Percentiles rank a stretch among this genome's conserved stretches.
phyloP scores from a whole-genome alignment of 2,888 invertebrate species.

The Conistra vaccinii region DNA sequence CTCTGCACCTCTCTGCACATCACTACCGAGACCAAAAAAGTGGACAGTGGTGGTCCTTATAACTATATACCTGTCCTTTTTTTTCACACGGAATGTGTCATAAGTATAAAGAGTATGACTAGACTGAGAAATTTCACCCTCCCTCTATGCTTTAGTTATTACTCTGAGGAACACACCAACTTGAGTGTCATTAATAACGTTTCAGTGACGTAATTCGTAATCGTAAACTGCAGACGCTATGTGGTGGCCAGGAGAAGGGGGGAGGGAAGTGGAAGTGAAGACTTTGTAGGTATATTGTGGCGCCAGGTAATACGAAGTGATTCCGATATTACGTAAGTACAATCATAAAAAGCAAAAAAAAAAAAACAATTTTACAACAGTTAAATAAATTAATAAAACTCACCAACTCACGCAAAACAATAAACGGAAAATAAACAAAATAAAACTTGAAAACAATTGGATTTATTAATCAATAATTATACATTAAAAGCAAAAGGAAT shows the following conservation, averaged over 20 bases:
- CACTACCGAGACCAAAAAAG: too few species aligned
- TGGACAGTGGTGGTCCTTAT: too few species aligned
- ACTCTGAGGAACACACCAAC: too few species aligned
- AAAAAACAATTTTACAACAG: not conserved
- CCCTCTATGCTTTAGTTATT: too few species aligned
- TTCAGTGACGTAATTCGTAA: not conserved
- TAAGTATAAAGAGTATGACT: too few species aligned
- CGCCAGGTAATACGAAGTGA: not conserved
- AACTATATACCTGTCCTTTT: too few species aligned
- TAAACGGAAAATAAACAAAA: slow-evolving; percentile 68
- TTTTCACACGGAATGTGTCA: too few species aligned
- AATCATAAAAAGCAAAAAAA: not conserved
- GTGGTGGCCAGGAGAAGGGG: not conserved
- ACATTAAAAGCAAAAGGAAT: slow-evolving; percentile 74
- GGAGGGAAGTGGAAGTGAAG: not conserved
- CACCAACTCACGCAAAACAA: not conserved
- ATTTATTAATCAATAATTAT: slow-evolving; percentile 79
- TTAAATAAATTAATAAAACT: not conserved
- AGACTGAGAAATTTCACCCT: too few species aligned
- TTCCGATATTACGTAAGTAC: not conserved
- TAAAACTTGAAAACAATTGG: slow-evolving; percentile 80
- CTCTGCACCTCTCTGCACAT: too few species aligned
- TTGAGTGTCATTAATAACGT: too few species aligned
- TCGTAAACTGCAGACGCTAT: not conserved
- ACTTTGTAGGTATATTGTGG: not conserved